These are phyloP conservation scores for Rhegmatorhina hoffmannsi DNA, from an alignment of 2,113 vertebrate species.

Conservation along the genomic window DNA sequence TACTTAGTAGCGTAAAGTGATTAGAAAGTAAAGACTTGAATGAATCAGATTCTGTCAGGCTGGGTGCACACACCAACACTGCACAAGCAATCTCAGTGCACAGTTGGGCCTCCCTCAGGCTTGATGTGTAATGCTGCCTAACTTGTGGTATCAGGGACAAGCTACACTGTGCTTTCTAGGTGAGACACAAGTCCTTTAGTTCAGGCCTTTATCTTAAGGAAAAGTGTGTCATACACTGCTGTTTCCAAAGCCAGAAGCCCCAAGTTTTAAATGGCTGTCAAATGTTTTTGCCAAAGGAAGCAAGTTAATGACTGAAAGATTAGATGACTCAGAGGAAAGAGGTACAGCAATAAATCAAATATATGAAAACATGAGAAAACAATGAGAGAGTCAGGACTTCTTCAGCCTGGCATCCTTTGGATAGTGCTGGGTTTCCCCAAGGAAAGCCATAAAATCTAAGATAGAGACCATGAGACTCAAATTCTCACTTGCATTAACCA, in stretches of 20 bases:
- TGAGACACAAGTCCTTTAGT: neutral
- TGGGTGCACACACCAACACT: neutral
- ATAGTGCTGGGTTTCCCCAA: neutral
- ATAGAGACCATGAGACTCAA: neutral
- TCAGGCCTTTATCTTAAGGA: neutral
- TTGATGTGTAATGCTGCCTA: neutral
- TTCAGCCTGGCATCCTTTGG: neutral
- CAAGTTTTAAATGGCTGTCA: neutral
- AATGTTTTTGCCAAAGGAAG: neutral
- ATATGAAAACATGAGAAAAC: neutral
- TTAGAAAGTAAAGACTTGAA: neutral
- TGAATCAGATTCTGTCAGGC: neutral
- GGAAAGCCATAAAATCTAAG: neutral
- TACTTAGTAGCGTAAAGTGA: neutral
- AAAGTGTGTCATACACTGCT: neutral
- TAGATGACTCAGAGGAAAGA: neutral
- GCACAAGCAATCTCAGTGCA: neutral
- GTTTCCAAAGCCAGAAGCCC: neutral
- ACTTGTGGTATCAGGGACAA: neutral
- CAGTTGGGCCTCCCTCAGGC: neutral
- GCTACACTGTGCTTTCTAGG: neutral
- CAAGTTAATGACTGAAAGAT: neutral
- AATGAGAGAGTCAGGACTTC: neutral
- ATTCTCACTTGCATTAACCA: neutral
- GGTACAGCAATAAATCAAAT: slow-evolving; percentile 9